Evolutionary conservation across 2,797 vertebrate species (phyloP).

Genomic region (Coranthus polyacanthus): DNA sequence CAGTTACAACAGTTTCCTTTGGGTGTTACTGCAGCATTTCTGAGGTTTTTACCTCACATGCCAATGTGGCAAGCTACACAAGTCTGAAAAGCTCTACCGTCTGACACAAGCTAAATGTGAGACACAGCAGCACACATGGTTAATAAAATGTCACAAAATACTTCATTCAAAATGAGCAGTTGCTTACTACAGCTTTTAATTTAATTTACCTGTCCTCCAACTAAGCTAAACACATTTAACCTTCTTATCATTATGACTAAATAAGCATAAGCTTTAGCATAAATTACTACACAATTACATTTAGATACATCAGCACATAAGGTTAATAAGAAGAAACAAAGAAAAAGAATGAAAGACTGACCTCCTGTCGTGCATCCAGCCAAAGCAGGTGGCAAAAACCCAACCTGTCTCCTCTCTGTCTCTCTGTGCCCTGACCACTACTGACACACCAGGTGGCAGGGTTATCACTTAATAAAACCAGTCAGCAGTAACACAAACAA

Average conservation of each 20-base stretch:
- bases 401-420: constrained; percentile 53
- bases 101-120: not conserved
- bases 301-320: constrained; percentile 22
- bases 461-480: constrained; percentile 59
- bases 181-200: not conserved
- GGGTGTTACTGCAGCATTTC: constrained; percentile 60
- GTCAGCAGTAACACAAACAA: constrained; percentile 51
- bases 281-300: constrained; percentile 60
- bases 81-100: constrained; percentile 10
- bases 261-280: not conserved
- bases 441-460: constrained; percentile 68
- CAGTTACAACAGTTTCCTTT: constrained; percentile 21
- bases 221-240: not conserved
- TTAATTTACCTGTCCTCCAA: not conserved
- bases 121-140: constrained; percentile 4
- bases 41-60: constrained; percentile 14
- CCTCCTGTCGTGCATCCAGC: constrained; percentile 21
- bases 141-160: constrained; percentile 7
- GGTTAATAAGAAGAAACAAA: constrained; percentile 2
- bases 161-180: constrained; percentile 1
- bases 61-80: constrained; percentile 16
- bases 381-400: constrained; percentile 45
- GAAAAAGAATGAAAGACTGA: constrained; percentile 21
- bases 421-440: constrained; percentile 67
- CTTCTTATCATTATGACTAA: not conserved